Percentiles rank a stretch among this genome's conserved stretches.
These are phyloP conservation scores for Drosophila cognata DNA, from an alignment of 2,888 invertebrate species.

Conservation along the genomic window DNA sequence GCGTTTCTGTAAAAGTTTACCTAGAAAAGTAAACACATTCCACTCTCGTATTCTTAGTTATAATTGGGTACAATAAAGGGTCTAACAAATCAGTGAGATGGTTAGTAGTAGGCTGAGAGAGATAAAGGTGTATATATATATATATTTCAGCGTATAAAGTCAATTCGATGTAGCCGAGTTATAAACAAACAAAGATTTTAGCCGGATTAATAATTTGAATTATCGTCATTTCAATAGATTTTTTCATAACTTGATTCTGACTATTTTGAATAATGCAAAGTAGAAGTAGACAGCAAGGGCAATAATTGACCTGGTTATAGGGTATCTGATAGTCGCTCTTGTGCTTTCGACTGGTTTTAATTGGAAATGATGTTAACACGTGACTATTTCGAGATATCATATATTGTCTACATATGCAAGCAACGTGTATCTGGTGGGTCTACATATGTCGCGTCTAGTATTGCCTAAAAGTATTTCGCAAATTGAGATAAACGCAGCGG, in stretches of 20 bases:
- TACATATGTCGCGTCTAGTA: conserved; percentile 47
- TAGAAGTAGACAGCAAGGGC: background rate
- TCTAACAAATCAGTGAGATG: background rate
- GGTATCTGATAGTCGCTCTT: background rate
- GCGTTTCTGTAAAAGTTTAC: conserved; percentile 19
- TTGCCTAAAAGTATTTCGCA: conserved; percentile 45
- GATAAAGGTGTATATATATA: background rate
- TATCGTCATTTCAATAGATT: too few species aligned
- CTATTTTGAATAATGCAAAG: background rate
- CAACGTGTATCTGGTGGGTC: conserved; percentile 25
- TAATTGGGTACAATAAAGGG: conserved; percentile 7
- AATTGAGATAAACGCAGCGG: conserved; percentile 67
- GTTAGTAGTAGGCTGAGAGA: background rate
- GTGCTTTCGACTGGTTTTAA: conserved; percentile 36
- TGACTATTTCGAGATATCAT: conserved; percentile 51
- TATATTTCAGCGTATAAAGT: too few species aligned
- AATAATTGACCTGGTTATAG: background rate
- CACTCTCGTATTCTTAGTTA: background rate
- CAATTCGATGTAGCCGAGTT: background rate
- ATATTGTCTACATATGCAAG: conserved; percentile 33
- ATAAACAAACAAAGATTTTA: background rate
- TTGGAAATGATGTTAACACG: conserved; percentile 75
- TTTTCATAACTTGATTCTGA: background rate
- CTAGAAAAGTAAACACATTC: conserved; percentile 6
- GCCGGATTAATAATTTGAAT: too few species aligned